Evolutionary conservation across 2,888 invertebrate genomes (phyloP).

Genomic region (Polydrusus tereticollis): DNA sequence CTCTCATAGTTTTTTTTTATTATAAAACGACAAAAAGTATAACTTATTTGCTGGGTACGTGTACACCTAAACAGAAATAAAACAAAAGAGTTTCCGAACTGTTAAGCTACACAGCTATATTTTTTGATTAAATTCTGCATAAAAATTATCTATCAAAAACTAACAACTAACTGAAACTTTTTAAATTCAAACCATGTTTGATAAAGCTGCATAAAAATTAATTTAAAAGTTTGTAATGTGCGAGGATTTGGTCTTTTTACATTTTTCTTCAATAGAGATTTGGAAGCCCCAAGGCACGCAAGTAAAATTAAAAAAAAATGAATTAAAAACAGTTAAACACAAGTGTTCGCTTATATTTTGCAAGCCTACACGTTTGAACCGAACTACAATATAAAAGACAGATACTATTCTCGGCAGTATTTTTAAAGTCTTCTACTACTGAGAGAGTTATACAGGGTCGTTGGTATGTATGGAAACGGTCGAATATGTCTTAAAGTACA

Average conservation of each 20-base stretch:
- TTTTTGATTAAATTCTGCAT: neutral
- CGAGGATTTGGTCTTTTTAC: neutral
- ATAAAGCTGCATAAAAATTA: neutral
- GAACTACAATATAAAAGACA: too few relatives aligned
- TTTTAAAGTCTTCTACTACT: too few relatives aligned
- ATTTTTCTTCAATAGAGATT: neutral
- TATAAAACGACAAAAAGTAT: too few relatives aligned
- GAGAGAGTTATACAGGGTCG: too few relatives aligned
- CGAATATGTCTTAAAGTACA: too few relatives aligned
- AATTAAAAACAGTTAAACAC: too few relatives aligned
- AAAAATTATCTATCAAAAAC: neutral
- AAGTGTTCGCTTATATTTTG: too few relatives aligned
- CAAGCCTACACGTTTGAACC: too few relatives aligned
- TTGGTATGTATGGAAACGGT: too few relatives aligned
- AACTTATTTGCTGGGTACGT: too few relatives aligned
- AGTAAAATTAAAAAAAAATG: neutral
- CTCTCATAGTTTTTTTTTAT: too few relatives aligned
- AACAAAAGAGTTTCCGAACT: neutral
- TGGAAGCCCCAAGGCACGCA: neutral
- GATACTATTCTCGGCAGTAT: too few relatives aligned
- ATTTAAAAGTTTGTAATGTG: neutral
- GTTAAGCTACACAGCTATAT: neutral
- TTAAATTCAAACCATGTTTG: neutral
- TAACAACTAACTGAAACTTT: slow-evolving; percentile 1
- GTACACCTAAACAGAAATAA: neutral